Conservation (phyloP, 2,113 vertebrate genomes). For the Myxocyprinus asiaticus region DNA sequence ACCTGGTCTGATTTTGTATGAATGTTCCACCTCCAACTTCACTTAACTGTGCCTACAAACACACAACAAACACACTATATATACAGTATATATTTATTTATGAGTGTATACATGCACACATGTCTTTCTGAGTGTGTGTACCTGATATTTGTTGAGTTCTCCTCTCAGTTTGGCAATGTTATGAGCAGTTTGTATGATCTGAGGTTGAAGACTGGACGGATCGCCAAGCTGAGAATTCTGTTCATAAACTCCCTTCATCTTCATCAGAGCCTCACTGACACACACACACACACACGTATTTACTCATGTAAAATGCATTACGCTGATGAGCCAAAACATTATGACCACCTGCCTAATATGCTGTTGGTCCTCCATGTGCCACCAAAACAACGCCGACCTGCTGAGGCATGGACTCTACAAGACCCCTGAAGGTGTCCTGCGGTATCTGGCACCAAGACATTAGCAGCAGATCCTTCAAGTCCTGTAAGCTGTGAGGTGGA, state of each 20-base stretch:
- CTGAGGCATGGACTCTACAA: too few relatives aligned
- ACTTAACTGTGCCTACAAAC: constrained; percentile 74
- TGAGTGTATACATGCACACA: constrained; percentile 10
- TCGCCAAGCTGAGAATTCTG: constrained; percentile 94
- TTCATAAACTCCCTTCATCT: constrained; percentile 96
- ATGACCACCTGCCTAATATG: too few relatives aligned
- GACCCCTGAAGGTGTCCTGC: too few relatives aligned
- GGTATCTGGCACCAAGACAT: too few relatives aligned
- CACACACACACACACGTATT: neutral
- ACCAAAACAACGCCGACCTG: too few relatives aligned
- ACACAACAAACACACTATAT: constrained; percentile 8
- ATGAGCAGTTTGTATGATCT: constrained; percentile 85
- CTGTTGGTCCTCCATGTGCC: too few relatives aligned
- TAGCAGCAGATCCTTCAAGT: too few relatives aligned
- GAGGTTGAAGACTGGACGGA: constrained; percentile 88
- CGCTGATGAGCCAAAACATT: too few relatives aligned
- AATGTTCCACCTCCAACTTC: constrained; percentile 74
- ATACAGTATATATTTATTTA: neutral
- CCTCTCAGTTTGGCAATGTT: constrained; percentile 83
- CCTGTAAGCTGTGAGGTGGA: too few relatives aligned
- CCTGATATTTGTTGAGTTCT: constrained; percentile 93
- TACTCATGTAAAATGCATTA: too few relatives aligned
- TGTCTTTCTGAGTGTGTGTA: constrained; percentile 49
- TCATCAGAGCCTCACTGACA: constrained; percentile 87
- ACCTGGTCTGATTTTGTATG: constrained; percentile 72